A percentile compares a stretch with the other conserved stretches of the same genome.
Evolutionary conservation across 2,113 vertebrate species (phyloP).

Genomic region (Sorex fumeus): DNA sequence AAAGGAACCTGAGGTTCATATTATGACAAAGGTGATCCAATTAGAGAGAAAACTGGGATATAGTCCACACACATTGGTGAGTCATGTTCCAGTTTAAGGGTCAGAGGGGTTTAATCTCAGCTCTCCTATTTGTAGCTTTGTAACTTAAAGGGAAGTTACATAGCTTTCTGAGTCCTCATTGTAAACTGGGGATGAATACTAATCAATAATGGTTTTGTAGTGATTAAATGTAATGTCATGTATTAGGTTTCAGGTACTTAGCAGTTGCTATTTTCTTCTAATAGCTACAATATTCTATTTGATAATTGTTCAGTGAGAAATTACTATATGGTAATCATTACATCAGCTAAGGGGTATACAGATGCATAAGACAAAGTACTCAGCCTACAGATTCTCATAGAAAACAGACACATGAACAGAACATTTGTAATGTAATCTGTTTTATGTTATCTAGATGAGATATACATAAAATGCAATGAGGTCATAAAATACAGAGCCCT

Average conservation of each 20-base stretch:
- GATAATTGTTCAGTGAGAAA: slow-evolving; percentile 6
- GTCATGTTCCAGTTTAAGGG: slow-evolving; percentile 3
- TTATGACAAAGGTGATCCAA: slow-evolving; percentile 11
- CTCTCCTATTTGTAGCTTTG: neutral
- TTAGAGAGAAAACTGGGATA: slow-evolving; percentile 40
- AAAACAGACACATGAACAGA: slow-evolving; percentile 41
- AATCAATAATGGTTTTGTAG: neutral
- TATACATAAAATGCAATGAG: neutral
- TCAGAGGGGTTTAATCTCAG: slow-evolving; percentile 4
- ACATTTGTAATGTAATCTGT: slow-evolving; percentile 14
- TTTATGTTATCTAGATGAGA: neutral
- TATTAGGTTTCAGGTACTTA: slow-evolving; percentile 2
- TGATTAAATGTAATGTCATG: slow-evolving; percentile 46
- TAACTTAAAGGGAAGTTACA: neutral
- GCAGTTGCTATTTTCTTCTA: neutral
- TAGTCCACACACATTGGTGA: neutral
- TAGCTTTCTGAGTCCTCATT: neutral
- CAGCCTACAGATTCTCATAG: slow-evolving; percentile 20
- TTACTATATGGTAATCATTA: slow-evolving; percentile 15
- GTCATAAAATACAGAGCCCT: neutral
- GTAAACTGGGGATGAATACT: slow-evolving; percentile 22
- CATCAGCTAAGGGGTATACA: neutral
- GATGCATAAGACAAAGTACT: slow-evolving; percentile 51
- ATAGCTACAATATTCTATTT: neutral
- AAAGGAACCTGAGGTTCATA: neutral